A percentile compares a stretch with the other conserved stretches of the same genome.
These are phyloP conservation scores for Zhuqinia jingwanae DNA, from an alignment of 2,888 invertebrate genomes.

Conservation along the genomic window DNA sequence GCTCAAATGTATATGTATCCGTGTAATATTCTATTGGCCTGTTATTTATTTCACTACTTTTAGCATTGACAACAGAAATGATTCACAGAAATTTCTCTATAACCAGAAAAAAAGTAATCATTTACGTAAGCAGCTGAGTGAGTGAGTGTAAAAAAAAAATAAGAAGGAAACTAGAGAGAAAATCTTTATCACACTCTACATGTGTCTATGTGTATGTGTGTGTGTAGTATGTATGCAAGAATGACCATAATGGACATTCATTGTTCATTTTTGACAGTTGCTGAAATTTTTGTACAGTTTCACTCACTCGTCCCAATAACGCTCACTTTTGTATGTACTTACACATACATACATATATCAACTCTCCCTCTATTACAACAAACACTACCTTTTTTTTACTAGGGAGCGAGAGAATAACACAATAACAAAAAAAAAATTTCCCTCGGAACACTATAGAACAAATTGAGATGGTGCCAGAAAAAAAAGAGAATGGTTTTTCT, in stretches of 20 bases:
- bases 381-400: slow-evolving; percentile 15
- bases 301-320: slow-evolving; percentile 17
- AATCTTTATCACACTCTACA: neutral
- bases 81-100: slow-evolving; percentile 76
- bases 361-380: slow-evolving; percentile 65
- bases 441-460: slow-evolving; percentile 74
- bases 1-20: neutral
- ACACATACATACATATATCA: no score
- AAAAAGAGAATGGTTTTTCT: slow-evolving; percentile 74
- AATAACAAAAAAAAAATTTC: slow-evolving; percentile 36
- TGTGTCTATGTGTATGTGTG: neutral
- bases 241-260: slow-evolving; percentile 79
- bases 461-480: slow-evolving; percentile 79
- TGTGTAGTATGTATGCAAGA: slow-evolving; percentile 78
- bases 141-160: slow-evolving; percentile 39
- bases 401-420: slow-evolving; percentile 17
- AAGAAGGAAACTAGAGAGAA: slow-evolving; percentile 29
- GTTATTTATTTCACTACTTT: slow-evolving; percentile 79
- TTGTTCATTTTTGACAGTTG: slow-evolving; percentile 79
- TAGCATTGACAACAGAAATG: slow-evolving; percentile 79
- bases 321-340: neutral
- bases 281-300: slow-evolving; percentile 78
- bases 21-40: slow-evolving; percentile 67
- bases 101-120: slow-evolving; percentile 74
- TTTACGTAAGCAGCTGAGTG: slow-evolving; percentile 63